Conservation (phyloP, 2,888 invertebrate species). For the Athripsodes cinereus region DNA sequence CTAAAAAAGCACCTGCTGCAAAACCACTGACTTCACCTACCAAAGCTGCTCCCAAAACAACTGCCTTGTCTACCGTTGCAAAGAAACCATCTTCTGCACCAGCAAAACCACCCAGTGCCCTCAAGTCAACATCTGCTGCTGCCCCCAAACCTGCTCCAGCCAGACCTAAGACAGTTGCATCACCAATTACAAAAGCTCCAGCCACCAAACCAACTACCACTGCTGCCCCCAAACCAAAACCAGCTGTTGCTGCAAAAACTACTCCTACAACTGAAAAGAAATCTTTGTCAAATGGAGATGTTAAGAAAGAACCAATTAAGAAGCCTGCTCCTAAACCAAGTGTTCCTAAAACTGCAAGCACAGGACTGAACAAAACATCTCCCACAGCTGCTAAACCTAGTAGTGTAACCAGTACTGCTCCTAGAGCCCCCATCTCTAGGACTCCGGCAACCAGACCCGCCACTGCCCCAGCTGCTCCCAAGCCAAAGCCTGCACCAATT, state of each 20-base stretch:
- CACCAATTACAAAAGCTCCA: conserved; percentile 29
- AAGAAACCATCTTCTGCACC: conserved; percentile 15
- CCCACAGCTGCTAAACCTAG: conserved; percentile 30
- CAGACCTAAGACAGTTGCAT: conserved; percentile 28
- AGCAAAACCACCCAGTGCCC: conserved; percentile 21
- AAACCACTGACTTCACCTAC: conserved; percentile 25
- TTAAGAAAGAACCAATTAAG: conserved; percentile 34
- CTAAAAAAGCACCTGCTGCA: conserved; percentile 22
- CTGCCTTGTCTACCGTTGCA: conserved; percentile 25
- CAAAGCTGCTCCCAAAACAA: conserved; percentile 28
- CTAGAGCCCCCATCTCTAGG: conserved; percentile 21
- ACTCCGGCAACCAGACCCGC: conserved; percentile 27
- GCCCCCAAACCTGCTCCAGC: conserved; percentile 29
- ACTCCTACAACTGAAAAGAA: conserved; percentile 40
- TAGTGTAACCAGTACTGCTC: conserved; percentile 22
- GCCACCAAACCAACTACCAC: conserved; percentile 32
- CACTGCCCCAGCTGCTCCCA: conserved; percentile 28
- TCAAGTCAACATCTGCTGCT: conserved; percentile 24
- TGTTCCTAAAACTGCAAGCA: conserved; percentile 27
- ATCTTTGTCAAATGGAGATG: conserved; percentile 52
- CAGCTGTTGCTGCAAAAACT: conserved; percentile 20
- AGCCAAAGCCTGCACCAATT: conserved; percentile 31
- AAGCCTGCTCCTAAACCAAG: conserved; percentile 28
- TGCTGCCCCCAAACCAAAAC: conserved; percentile 30
- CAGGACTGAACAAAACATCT: conserved; percentile 28